Evolutionary conservation across 2,113 vertebrate genomes (phyloP).

Genomic region (Varanus komodoensis): DNA sequence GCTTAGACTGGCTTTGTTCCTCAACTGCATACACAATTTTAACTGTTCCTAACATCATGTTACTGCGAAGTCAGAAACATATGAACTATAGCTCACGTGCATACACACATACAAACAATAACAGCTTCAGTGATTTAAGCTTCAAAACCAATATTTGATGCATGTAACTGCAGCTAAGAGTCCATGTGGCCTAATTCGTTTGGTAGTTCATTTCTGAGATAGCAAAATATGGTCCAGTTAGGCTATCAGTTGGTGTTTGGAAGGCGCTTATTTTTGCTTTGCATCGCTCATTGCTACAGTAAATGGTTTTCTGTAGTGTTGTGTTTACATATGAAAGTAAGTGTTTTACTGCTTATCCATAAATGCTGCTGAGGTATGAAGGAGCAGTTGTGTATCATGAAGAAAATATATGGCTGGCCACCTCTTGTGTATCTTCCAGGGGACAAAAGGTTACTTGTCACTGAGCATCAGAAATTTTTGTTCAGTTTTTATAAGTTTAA

Average conservation of each 20-base stretch:
- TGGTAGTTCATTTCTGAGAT: slow-evolving; percentile 53
- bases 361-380: slow-evolving; percentile 45
- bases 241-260: slow-evolving; percentile 55
- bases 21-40: not conserved
- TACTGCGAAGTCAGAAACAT: slow-evolving; percentile 19
- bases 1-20: not conserved
- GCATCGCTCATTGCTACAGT: slow-evolving; percentile 68
- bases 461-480: not conserved
- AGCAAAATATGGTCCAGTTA: slow-evolving; percentile 16
- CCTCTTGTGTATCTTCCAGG: slow-evolving; percentile 78
- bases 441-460: slow-evolving; percentile 31
- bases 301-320: slow-evolving; percentile 46
- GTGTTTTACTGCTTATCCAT: slow-evolving; percentile 31
- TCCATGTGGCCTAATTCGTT: slow-evolving; percentile 18
- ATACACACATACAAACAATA: not conserved
- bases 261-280: slow-evolving; percentile 59
- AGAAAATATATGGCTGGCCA: slow-evolving; percentile 65
- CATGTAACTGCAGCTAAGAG: slow-evolving; percentile 49
- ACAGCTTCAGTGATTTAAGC: not conserved
- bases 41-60: not conserved
- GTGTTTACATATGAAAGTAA: slow-evolving; percentile 23
- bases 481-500: slow-evolving; percentile 29
- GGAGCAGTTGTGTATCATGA: slow-evolving; percentile 36
- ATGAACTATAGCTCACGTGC: not conserved
- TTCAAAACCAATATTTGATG: not conserved